Conservation (phyloP, 2,113 vertebrate species). For the Geococcyx californianus region DNA sequence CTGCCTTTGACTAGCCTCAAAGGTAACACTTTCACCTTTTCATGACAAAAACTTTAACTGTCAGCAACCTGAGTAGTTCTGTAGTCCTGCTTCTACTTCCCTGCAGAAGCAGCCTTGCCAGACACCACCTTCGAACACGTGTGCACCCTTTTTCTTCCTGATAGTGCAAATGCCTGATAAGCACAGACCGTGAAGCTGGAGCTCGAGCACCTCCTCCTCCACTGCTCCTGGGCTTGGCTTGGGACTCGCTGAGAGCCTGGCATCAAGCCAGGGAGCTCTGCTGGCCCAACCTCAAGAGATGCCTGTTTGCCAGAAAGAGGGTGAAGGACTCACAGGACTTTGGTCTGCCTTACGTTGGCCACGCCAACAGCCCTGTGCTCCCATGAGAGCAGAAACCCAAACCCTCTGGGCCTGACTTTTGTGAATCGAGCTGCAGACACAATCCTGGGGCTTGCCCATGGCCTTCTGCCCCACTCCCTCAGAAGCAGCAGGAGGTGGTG, state of each 20-base stretch:
- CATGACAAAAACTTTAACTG: neutral
- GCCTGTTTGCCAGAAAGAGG: neutral
- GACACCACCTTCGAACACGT: neutral
- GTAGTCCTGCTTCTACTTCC: neutral
- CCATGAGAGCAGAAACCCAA: neutral
- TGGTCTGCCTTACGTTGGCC: neutral
- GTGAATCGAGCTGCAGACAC: neutral
- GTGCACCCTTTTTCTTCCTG: accelerated
- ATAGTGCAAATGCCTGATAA: neutral
- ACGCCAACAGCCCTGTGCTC: accelerated
- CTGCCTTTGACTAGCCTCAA: neutral
- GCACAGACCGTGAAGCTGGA: accelerated
- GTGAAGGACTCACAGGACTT: neutral
- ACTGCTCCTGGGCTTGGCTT: neutral
- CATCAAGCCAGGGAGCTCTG: accelerated
- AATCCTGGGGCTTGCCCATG: accelerated
- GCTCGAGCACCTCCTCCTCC: neutral
- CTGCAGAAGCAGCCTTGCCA: neutral
- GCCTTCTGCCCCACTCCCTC: neutral
- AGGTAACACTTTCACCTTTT: neutral
- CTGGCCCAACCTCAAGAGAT: neutral
- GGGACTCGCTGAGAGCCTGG: neutral
- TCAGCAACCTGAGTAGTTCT: neutral
- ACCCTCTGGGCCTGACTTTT: neutral
- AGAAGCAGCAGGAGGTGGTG: neutral